phyloP scores from a whole-genome alignment of 1,140 invertebrate genomes.

The Neoseiulus cucumeris region DNA sequence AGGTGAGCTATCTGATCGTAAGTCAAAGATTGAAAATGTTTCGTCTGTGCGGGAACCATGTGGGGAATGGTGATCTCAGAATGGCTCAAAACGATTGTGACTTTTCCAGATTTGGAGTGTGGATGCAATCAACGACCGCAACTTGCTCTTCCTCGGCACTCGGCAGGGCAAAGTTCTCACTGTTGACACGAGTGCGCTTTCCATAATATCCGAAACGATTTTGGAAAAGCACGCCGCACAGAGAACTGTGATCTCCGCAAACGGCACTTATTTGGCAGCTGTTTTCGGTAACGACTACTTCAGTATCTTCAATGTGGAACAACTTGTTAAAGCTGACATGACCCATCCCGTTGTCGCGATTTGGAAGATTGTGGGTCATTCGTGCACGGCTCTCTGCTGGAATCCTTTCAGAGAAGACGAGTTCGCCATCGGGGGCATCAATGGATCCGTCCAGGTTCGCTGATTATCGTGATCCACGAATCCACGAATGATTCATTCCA shows the following conservation, averaged over 20 bases:
- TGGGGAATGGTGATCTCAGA: too few species aligned
- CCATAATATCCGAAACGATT: background rate
- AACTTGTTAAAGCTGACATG: background rate
- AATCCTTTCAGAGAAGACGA: background rate
- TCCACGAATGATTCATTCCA: too few species aligned
- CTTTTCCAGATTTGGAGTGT: background rate
- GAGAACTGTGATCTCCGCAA: background rate
- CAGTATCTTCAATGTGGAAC: background rate
- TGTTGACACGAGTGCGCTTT: background rate
- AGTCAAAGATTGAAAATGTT: too few species aligned
- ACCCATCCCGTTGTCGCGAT: background rate
- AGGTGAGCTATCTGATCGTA: too few species aligned
- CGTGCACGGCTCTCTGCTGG: background rate
- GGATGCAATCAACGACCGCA: background rate
- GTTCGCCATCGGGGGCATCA: slow-evolving; percentile 1
- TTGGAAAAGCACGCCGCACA: background rate
- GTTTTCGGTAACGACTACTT: background rate
- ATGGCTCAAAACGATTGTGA: too few species aligned
- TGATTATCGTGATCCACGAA: background rate
- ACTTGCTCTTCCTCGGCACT: background rate
- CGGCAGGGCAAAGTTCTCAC: background rate
- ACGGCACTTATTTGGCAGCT: background rate
- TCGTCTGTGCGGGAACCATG: too few species aligned
- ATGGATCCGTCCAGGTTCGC: background rate
- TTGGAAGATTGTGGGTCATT: background rate